Conservation (phyloP, 2,113 vertebrate genomes). For the Spea multiplicata region DNA sequence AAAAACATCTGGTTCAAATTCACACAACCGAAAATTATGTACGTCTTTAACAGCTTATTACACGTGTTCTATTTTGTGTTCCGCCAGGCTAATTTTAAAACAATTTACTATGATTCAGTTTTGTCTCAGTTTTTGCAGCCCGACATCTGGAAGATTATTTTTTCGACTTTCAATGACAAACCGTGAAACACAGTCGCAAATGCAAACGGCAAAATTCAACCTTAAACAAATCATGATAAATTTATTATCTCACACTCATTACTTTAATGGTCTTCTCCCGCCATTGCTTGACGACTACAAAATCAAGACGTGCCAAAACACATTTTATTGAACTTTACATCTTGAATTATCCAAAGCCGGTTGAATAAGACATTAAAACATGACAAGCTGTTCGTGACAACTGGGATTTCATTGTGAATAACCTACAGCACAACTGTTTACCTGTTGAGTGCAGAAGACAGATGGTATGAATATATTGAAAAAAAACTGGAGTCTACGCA, state of each 20-base stretch:
- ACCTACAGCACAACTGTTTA: conserved; percentile 57
- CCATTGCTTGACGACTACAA: conserved; percentile 26
- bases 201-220: conserved; percentile 25
- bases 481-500: conserved; percentile 49
- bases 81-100: conserved; percentile 24
- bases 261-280: conserved; percentile 43
- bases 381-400: conserved; percentile 63
- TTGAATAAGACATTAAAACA: conserved; percentile 58
- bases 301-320: conserved; percentile 20
- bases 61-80: conserved; percentile 5
- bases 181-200: conserved; percentile 6
- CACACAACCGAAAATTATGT: background rate
- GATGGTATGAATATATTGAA: conserved; percentile 66
- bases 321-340: conserved; percentile 39
- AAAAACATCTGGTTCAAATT: conserved; percentile 25
- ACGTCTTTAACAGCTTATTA: conserved; percentile 8
- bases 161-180: conserved; percentile 1
- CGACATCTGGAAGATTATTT: conserved; percentile 39
- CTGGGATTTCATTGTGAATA: conserved; percentile 61
- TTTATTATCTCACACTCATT: conserved; percentile 49
- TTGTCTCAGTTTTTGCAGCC: conserved; percentile 15
- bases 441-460: conserved; percentile 59
- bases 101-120: conserved; percentile 21
- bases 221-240: conserved; percentile 48
- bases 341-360: conserved; percentile 51